These are phyloP conservation scores for Ceratina australensis DNA, from an alignment of 1,140 invertebrate species.

Conservation along the genomic window DNA sequence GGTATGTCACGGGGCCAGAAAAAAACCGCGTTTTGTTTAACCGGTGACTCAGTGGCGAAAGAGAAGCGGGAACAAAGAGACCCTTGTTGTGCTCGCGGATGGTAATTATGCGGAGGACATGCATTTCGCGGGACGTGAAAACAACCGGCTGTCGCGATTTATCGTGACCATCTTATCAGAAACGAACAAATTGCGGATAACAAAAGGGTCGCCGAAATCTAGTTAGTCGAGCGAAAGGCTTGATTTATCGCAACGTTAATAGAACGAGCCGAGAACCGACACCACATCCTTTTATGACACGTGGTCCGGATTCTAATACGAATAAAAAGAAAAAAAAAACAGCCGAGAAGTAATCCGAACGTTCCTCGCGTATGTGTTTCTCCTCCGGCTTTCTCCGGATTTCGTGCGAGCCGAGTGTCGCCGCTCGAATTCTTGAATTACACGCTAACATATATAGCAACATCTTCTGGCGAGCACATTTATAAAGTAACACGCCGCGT, in stretches of 20 bases:
- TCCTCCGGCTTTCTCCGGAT: conserved; percentile 26
- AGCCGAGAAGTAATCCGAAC: background rate
- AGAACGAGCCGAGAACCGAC: background rate
- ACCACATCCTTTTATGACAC: background rate
- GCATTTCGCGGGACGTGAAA: background rate
- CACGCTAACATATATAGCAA: conserved; percentile 76
- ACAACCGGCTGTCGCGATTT: background rate
- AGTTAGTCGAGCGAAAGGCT: background rate
- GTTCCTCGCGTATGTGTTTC: background rate
- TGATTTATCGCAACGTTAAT: background rate
- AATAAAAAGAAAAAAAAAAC: background rate
- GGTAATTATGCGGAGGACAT: conserved; percentile 25
- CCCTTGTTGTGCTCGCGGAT: conserved; percentile 10
- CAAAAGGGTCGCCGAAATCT: background rate
- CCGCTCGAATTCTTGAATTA: conserved; percentile 77
- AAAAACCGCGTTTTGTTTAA: conserved; percentile 21
- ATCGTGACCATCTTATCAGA: background rate
- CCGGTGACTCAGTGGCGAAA: conserved; percentile 41
- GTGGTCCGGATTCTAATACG: background rate
- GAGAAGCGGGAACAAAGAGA: conserved; percentile 31
- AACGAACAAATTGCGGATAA: background rate
- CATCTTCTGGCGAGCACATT: conserved; percentile 59
- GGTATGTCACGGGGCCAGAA: conserved; percentile 9
- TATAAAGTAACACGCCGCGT: conserved; percentile 42
- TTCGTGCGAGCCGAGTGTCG: conserved; percentile 48